phyloP scores from a whole-genome alignment of 2,113 vertebrate species.

The Coryphaenoides rupestris region DNA sequence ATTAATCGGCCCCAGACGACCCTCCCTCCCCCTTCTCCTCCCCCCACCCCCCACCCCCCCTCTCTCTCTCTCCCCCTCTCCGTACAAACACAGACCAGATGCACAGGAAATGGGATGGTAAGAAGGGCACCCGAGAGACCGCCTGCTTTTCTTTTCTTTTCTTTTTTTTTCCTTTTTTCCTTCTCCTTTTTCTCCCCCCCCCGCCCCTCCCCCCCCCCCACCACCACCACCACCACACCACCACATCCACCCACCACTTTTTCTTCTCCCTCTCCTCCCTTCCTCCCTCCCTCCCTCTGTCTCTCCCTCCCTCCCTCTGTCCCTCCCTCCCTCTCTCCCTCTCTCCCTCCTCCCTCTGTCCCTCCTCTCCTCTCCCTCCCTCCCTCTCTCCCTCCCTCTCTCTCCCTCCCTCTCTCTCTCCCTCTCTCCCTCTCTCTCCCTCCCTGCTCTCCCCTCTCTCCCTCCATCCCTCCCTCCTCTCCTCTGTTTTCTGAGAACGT shows the following conservation, averaged over 20 bases:
- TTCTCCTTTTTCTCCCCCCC: conserved; percentile 19
- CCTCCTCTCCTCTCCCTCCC: no score
- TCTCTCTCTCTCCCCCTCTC: conserved; percentile 82
- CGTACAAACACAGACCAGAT: conserved; percentile 77
- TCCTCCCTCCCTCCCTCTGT: no score
- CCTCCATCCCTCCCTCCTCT: conserved; percentile 28
- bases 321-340: no score
- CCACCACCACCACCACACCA: no score
- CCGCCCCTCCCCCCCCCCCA: conserved; percentile 24
- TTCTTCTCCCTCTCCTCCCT: no score
- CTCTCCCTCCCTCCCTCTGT: no score
- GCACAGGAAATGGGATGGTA: conserved; percentile 86
- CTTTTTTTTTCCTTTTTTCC: conserved; percentile 21
- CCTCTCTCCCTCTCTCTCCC: no score
- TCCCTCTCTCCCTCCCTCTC: no score
- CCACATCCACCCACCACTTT: no score
- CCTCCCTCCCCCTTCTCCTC: conserved; percentile 80
- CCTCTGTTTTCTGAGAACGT: conserved; percentile 66
- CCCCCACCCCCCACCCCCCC: conserved; percentile 76
- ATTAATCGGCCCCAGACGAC: conserved; percentile 91
- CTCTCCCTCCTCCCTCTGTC: no score
- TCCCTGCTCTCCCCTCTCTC: no score
- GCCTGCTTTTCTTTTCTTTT: conserved; percentile 64
- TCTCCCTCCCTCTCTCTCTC: no score
- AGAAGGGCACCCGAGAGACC: conserved; percentile 88